These are phyloP conservation scores for Istiophorus platypterus DNA, from an alignment of 2,113 vertebrate genomes.

Conservation along the genomic window DNA sequence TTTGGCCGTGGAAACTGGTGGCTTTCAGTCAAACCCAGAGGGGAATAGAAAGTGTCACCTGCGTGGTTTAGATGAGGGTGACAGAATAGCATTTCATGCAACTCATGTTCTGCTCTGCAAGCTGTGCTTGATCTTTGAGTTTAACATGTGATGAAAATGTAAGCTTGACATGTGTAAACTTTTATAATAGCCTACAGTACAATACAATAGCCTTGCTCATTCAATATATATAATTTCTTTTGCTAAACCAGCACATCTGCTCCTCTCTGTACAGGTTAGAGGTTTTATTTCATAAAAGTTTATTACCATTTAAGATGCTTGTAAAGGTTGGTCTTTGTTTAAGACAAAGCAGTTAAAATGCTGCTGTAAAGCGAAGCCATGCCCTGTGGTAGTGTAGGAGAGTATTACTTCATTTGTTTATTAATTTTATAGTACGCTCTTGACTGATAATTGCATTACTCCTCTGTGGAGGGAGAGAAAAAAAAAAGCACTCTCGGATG, in stretches of 20 bases:
- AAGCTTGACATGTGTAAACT: not conserved
- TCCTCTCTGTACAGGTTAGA: not conserved
- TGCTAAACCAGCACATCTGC: not conserved
- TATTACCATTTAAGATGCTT: not conserved
- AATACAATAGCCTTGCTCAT: not conserved
- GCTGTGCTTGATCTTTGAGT: not conserved
- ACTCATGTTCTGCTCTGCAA: not conserved
- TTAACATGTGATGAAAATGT: not conserved
- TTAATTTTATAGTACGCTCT: conserved; percentile 6
- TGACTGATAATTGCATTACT: not conserved
- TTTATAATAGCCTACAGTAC: too few species aligned
- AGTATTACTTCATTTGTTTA: not conserved
- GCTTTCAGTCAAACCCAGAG: conserved; percentile 17
- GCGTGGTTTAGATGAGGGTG: conserved; percentile 1
- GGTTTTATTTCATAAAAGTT: not conserved
- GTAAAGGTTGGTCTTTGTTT: not conserved
- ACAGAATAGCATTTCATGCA: not conserved
- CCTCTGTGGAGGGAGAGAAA: not conserved
- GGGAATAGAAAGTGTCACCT: conserved; percentile 15
- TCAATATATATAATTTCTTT: not conserved
- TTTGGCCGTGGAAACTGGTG: conserved; percentile 2
- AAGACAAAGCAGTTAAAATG: not conserved
- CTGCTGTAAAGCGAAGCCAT: not conserved
- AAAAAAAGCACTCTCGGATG: not conserved
- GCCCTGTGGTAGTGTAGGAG: not conserved